phyloP scores from a whole-genome alignment of 2,113 vertebrate genomes.

The Falco punctatus region DNA sequence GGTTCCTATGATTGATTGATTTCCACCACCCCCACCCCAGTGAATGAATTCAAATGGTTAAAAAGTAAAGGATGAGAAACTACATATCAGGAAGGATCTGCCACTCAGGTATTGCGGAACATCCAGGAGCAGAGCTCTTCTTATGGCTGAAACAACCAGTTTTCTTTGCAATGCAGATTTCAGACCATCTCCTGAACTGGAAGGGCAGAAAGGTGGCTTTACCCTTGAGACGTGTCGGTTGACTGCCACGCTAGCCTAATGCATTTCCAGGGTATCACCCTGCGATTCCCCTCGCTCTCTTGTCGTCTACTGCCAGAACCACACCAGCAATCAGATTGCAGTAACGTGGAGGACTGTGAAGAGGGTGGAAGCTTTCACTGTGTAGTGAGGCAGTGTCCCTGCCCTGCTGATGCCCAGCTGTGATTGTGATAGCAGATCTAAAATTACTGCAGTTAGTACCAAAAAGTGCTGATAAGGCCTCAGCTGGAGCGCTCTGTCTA shows the following conservation, averaged over 20 bases:
- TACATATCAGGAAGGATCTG: background rate
- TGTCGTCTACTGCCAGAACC: background rate
- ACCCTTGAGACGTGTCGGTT: fast-evolving
- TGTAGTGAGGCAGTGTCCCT: fast-evolving
- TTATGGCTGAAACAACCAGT: background rate
- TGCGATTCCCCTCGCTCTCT: background rate
- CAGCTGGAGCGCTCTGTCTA: background rate
- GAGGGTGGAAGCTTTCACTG: fast-evolving
- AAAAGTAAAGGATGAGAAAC: background rate
- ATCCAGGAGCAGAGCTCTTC: background rate
- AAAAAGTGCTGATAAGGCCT: background rate
- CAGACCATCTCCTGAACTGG: background rate
- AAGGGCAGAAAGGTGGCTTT: background rate
- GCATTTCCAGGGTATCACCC: background rate
- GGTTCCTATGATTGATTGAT: background rate
- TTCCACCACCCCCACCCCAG: background rate
- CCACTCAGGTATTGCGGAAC: background rate
- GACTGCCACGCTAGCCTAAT: background rate
- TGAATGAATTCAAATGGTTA: background rate
- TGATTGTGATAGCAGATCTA: background rate
- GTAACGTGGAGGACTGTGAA: background rate
- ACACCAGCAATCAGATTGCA: background rate
- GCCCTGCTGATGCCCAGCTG: background rate
- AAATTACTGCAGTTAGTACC: background rate
- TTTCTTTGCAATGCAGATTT: background rate